A percentile compares a stretch with the other conserved stretches of the same genome.
These are phyloP conservation scores for Azorinus chamasolen DNA, from an alignment of 2,888 invertebrate species.

Conservation along the genomic window DNA sequence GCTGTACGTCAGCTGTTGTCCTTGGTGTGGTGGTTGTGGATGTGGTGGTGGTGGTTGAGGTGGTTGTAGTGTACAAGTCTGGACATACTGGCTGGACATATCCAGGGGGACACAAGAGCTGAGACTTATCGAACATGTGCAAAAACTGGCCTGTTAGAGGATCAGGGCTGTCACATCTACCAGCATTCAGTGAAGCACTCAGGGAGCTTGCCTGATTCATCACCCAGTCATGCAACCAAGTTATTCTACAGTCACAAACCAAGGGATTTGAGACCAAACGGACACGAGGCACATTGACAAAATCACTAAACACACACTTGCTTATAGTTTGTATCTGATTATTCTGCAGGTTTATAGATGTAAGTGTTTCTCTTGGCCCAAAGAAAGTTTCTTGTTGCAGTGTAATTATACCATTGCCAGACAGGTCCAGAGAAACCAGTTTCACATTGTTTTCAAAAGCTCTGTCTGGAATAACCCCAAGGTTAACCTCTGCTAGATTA, in stretches of 20 bases:
- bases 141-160: constrained; percentile 34
- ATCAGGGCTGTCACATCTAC: constrained; percentile 50
- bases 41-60: constrained; percentile 43
- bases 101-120: constrained; percentile 43
- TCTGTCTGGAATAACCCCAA: constrained; percentile 70
- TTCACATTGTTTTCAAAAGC: constrained; percentile 70
- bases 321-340: constrained; percentile 71
- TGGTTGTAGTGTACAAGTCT: constrained; percentile 60
- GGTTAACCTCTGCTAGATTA: constrained; percentile 48
- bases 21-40: constrained; percentile 29
- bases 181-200: constrained; percentile 10
- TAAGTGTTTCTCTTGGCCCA: constrained; percentile 72
- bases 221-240: constrained; percentile 90
- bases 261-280: constrained; percentile 93
- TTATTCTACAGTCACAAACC: constrained; percentile 93
- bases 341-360: constrained; percentile 56
- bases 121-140: constrained; percentile 22
- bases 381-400: constrained; percentile 72
- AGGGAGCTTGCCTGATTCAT: constrained; percentile 3
- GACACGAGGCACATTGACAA: constrained; percentile 58
- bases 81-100: constrained; percentile 42
- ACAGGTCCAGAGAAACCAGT: constrained; percentile 69
- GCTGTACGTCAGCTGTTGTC: constrained; percentile 14
- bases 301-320: constrained; percentile 74
- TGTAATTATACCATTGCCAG: constrained; percentile 63